Evolutionary conservation across 2,113 vertebrate genomes (phyloP), one percentile per base, ranked within the genome.

Genomic region (Ahaetulla prasina): DNA sequence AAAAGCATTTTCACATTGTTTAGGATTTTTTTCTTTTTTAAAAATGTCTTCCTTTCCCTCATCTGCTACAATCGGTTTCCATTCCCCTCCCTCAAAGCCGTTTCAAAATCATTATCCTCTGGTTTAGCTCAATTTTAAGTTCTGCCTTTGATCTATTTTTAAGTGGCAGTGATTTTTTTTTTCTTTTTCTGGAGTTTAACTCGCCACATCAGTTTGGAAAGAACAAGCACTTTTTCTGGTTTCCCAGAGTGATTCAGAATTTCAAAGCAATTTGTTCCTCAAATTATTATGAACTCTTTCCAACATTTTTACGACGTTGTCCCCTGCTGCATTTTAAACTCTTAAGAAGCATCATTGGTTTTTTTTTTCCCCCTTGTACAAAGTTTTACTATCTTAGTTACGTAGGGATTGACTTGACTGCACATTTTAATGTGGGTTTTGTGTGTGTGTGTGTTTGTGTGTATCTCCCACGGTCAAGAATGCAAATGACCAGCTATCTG

Each of bases 61-160:
- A 80, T 43, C 35, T 43, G 74, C 16, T 80, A 43, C 74, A 39
- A 39, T 22, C 43, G 74, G 74, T 80, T 39, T 80, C 74, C 35
- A 22, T 43, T 22, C 16, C 18, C 74, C 74, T 8, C 74, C 35
- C 30, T n/a, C n/a, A 74, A 89, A 94, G 27, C 88, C 1, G 0
- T 93, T 95, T 96, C 91, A 92, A 54, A 93, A 92, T 89, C 22
- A 47, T 93, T 63, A 94, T 16, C 54, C 60, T 92, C 25, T 57
- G 85, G 22, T 91, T 91, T 94, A 93, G 80, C n/a, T 84, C 12
- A 9, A 95, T 93, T 93, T 95, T 93, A 89, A 93, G 68, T 23
- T 92, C 35, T 95, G 92, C 89, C 94, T 92, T 94, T 95, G 90
- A 95, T 95, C 94, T 94, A 89, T 93, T 95, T 96, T 94, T 92